Conservation (phyloP, 35 echinoderm and acorn worm genomes). For the Ophioderma brevispina region DNA sequence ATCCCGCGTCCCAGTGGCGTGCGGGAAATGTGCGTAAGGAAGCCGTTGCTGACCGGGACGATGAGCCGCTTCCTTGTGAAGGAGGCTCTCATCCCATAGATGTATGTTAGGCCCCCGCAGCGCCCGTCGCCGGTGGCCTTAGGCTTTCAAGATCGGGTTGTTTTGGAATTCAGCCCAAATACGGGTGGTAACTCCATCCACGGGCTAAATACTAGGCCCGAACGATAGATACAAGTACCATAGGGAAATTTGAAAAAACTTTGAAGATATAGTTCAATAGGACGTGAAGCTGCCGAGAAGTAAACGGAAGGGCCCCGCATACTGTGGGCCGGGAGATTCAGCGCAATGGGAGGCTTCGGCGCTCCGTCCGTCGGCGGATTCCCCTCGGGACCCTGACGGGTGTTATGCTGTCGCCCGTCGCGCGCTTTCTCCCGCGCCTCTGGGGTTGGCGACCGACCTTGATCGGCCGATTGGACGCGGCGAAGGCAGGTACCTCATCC, state of each 20-base stretch:
- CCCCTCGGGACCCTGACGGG: neutral
- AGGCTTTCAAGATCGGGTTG: conserved; percentile 56
- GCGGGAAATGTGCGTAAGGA: too few relatives aligned
- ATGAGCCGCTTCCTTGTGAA: too few relatives aligned
- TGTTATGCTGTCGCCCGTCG: neutral
- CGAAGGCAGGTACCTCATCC: too few relatives aligned
- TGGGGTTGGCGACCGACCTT: neutral
- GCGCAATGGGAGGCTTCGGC: neutral
- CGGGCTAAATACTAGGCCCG: conserved; percentile 67
- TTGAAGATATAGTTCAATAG: conserved; percentile 79
- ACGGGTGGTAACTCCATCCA: too few relatives aligned
- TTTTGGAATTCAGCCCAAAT: conserved; percentile 65
- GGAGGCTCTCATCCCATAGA: too few relatives aligned
- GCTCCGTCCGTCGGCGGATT: neutral
- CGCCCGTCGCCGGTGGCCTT: too few relatives aligned
- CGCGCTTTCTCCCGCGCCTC: too few relatives aligned
- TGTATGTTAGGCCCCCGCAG: too few relatives aligned
- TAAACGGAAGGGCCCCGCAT: neutral
- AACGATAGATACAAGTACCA: conserved; percentile 72
- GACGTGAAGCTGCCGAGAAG: too few relatives aligned
- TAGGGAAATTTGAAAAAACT: conserved; percentile 87
- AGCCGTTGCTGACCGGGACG: conserved; percentile 1
- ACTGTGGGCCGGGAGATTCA: conserved; percentile 1
- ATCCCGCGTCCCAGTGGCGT: too few relatives aligned
- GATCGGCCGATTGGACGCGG: too few relatives aligned